Evolutionary conservation across 2,113 vertebrate species (phyloP).

Genomic region (Aegithalos caudatus): DNA sequence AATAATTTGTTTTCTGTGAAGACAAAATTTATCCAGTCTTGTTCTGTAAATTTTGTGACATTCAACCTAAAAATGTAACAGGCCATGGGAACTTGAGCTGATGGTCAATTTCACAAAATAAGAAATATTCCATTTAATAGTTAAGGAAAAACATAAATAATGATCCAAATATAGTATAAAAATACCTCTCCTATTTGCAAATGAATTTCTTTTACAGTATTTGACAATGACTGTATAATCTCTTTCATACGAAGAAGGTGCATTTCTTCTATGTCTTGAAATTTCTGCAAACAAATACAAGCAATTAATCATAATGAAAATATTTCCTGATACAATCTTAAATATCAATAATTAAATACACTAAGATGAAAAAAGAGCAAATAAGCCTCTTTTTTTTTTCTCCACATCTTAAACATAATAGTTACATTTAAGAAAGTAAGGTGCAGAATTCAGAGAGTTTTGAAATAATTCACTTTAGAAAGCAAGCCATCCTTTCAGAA

Average conservation of each 20-base stretch:
- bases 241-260: constrained; percentile 94
- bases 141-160: not conserved
- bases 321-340: not conserved
- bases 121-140: not conserved
- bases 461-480: not conserved
- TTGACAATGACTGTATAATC: constrained; percentile 89
- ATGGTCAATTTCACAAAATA: not conserved
- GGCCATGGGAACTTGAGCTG: not conserved
- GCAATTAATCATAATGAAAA: constrained; percentile 15
- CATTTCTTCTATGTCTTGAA: constrained; percentile 95
- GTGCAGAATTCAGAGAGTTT: not conserved
- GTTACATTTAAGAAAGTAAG: not conserved
- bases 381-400: not conserved
- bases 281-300: constrained; percentile 82
- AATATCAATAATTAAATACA: not conserved
- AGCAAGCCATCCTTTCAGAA: not conserved
- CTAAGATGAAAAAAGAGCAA: not conserved
- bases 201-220: constrained; percentile 91
- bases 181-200: constrained; percentile 92
- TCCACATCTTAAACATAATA: not conserved
- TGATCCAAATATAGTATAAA: not conserved
- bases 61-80: not conserved
- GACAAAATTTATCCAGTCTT: not conserved
- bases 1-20: not conserved
- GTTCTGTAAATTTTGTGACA: not conserved